Evolutionary conservation across 2,113 vertebrate genomes (phyloP), one percentile per base, ranked within the genome.

Genomic region (Neodon shergylaensis): DNA sequence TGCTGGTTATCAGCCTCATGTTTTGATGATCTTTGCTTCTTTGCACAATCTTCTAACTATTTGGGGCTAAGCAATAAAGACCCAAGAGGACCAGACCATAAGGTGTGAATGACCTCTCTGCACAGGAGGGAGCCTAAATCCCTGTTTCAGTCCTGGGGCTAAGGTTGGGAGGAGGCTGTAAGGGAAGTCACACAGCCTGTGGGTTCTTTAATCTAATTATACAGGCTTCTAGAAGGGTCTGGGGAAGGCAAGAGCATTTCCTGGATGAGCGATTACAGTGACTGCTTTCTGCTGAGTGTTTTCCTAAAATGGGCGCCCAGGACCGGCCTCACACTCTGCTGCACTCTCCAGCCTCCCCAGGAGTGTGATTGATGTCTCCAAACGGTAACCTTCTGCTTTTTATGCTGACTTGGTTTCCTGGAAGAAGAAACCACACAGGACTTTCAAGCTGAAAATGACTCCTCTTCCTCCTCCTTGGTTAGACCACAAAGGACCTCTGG

Each of bases 321-420:
- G 47, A 14, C 52, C 76, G 39, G 21, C 66, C 31, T 94, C 9
- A 81, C 39, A 63, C 24, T 92, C 42, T 54, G 58, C 77, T 49
- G 5, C 24, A 1, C 36, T 39, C 77, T 52, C 52, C 78, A n/a
- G 21, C 19, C 36, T n/a, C 58, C 81, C n/a, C 11, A 13, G n/a
- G n/a, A 16, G 81, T 81, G n/a, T 28, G 42, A 17, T n/a, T n/a
- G 47, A 22, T 52, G 12, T 33, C 89, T 94, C 52, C 4, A 1
- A 58, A 58, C 0, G 54, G 54, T 58, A 58, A 19, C 54, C 36
- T 90, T 36, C 3, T 61, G 68, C n/a, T 77, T 84, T 95, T 79
- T 85, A 49, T 88, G 76, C 88, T 96, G 85, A 92, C 73, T 82
- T 92, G 76, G 44, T 88, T 96, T 95, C 49, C 81, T 90, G 52